Conservation (phyloP, 2,888 invertebrate species). For the Halocaridina rubra region DNA sequence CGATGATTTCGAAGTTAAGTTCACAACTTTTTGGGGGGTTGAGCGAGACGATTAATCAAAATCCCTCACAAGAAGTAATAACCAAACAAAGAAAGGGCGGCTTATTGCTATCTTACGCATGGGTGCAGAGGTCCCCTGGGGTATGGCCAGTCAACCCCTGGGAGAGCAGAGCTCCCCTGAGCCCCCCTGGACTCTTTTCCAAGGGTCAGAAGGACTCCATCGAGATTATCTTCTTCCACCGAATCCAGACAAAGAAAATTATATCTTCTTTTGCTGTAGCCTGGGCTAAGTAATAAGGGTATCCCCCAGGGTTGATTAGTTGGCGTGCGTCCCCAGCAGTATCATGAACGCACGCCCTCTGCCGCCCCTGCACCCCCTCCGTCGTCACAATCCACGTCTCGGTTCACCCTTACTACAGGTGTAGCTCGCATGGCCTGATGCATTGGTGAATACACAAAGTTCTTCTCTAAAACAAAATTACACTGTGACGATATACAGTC, state of each 20-base stretch:
- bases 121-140: neutral
- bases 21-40: no score
- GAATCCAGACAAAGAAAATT: no score
- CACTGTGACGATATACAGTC: neutral
- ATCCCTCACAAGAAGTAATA: no score
- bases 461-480: neutral
- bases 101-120: conserved; percentile 27
- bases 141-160: neutral
- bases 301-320: neutral
- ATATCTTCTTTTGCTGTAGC: neutral
- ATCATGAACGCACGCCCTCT: conserved; percentile 21
- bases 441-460: neutral
- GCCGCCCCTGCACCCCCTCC: conserved; percentile 28
- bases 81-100: no score
- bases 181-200: neutral
- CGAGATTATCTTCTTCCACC: no score
- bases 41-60: no score
- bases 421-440: neutral
- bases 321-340: conserved; percentile 21
- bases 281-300: neutral
- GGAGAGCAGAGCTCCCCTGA: neutral
- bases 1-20: no score
- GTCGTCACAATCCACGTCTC: conserved; percentile 21
- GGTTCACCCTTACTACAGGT: neutral
- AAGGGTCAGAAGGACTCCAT: conserved; percentile 21